phyloP scores from a whole-genome alignment of 2,888 invertebrate genomes.

The Agrochola lota region DNA sequence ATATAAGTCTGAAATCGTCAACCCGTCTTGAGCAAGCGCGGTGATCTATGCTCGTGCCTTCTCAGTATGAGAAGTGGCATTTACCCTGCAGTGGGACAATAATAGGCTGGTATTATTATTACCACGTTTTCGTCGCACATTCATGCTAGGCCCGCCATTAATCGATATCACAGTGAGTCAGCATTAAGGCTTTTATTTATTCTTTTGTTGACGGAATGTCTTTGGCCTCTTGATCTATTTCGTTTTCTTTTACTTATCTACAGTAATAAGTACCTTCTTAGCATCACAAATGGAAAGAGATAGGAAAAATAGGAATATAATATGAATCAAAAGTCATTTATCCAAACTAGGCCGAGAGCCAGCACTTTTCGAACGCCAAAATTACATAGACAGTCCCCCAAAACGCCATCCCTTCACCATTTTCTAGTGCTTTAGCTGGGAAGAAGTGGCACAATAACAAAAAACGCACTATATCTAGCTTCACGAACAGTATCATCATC shows the following conservation, averaged over 20 bases:
- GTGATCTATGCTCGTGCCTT: background rate
- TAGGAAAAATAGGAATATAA: too few species aligned
- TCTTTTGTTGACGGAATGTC: conserved; percentile 17
- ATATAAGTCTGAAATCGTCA: background rate
- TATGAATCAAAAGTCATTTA: background rate
- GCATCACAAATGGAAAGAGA: background rate
- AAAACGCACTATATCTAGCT: too few species aligned
- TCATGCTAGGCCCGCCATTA: background rate
- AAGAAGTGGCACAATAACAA: too few species aligned
- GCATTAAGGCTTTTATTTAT: conserved; percentile 12
- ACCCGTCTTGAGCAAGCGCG: background rate
- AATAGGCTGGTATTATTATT: background rate
- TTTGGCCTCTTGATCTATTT: conserved; percentile 15
- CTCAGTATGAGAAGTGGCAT: background rate
- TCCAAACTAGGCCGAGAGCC: too few species aligned
- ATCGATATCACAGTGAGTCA: conserved; percentile 32
- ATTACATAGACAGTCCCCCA: too few species aligned
- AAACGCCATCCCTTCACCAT: too few species aligned
- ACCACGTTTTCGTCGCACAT: background rate
- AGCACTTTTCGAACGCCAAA: too few species aligned
- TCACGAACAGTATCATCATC: too few species aligned
- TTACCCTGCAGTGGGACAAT: background rate
- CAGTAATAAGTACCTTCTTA: background rate
- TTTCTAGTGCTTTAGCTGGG: too few species aligned
- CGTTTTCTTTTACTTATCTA: conserved; percentile 1